Base-by-base conservation (phyloP, 2,797 vertebrate genomes). In the Thalassophryne amazonica region DNA sequence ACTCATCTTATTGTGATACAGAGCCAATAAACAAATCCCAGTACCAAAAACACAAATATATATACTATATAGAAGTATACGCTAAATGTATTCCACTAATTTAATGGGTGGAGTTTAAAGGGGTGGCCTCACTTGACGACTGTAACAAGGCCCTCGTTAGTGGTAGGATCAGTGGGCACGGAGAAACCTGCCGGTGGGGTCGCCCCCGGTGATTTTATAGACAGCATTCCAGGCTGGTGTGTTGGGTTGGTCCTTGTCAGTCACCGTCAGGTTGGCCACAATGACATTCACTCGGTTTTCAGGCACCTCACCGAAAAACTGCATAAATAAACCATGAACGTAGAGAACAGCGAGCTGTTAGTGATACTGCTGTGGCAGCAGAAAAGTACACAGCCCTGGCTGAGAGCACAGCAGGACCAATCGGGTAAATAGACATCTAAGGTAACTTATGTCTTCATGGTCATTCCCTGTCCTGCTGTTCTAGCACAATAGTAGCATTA, bases 211-310 rank as follows among this genome's bases (percentile, higher is more conserved):
- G 85, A 98, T 93, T 58, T 92, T 93, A 82, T 96, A 99, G 58
- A 90, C 54, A 0, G 95, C 93, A 0, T 95, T 96, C 97, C 97
- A 99, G 0, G 97, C 95, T 0, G 78, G 87, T 0, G 94, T 97
- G 71, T 96, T 94, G 17, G 96, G 95, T 73, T 98, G 95, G 66
- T 99, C 97, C 64, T 98, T 99, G 72, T 99, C 97, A 0, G 93
- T 95, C 73, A 99, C 94, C 0, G 95, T 94, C 59, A 99, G 86
- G 59, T 99, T 98, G 8, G 94, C 91, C 10, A 98, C 94, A 3
- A 95, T 94, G 73, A 97, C 86, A 50, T 98, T 94, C 45, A 97
- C 86, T 39, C 92, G 88, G 85, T 99, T 98, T 72, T 98, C 96
- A 0, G 91, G 94, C 30, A 99, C 96, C 68, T 95, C 94, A 1